These are phyloP conservation scores for Serinus canaria DNA, from an alignment of 2,113 vertebrate genomes.

Conservation along the genomic window DNA sequence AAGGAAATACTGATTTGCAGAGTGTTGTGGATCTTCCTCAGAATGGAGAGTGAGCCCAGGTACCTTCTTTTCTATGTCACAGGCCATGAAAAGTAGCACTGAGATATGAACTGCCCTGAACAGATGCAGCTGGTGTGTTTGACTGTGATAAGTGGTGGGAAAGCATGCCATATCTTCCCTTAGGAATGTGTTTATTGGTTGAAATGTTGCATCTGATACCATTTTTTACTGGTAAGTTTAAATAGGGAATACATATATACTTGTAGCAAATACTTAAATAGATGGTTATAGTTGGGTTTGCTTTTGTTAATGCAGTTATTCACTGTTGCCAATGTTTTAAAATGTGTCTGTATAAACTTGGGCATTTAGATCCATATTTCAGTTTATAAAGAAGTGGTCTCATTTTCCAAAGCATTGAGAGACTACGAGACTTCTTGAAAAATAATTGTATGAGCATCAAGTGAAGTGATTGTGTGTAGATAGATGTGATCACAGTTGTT, in stretches of 20 bases:
- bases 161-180: not conserved
- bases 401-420: not conserved
- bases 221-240: not conserved
- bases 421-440: not conserved
- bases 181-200: conserved; percentile 1
- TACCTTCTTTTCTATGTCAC: not conserved
- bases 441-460: not conserved
- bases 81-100: not conserved
- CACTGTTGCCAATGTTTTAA: not conserved
- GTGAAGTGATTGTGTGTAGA: not conserved
- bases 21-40: not conserved
- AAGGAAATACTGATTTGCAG: not conserved
- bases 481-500: not conserved
- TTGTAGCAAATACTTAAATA: not conserved
- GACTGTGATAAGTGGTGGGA: not conserved
- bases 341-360: not conserved
- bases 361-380: not conserved
- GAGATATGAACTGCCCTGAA: not conserved
- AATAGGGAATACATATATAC: not conserved
- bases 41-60: not conserved
- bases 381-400: not conserved
- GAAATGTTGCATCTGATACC: not conserved
- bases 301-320: not conserved
- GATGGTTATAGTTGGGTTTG: not conserved
- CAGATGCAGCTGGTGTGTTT: not conserved